Evolutionary conservation across 2,797 vertebrate species (phyloP).

Genomic region (Notolepis coatsorum): DNA sequence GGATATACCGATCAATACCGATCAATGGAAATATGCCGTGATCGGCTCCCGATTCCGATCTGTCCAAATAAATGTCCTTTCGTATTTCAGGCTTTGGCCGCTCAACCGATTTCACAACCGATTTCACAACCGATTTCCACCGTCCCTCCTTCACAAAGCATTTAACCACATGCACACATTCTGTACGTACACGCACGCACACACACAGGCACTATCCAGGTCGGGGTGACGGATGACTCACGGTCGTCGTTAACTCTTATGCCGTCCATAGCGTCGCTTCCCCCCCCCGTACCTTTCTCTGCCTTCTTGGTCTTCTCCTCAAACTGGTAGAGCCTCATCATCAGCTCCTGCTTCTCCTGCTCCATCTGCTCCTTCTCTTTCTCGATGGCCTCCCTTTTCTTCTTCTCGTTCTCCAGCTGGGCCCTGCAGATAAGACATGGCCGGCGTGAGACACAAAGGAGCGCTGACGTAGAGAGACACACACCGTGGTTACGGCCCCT

Average conservation of each 20-base stretch:
- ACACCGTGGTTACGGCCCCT: slow-evolving; percentile 12
- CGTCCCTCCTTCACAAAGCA: too few species aligned
- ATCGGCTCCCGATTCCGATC: too few species aligned
- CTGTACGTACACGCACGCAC: neutral
- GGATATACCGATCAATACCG: too few species aligned
- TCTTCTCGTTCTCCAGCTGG: slow-evolving; percentile 93
- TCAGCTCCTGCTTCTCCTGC: slow-evolving; percentile 90
- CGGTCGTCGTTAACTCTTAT: neutral
- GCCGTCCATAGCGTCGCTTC: neutral
- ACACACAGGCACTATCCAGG: neutral
- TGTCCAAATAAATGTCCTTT: too few species aligned
- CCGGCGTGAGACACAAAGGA: slow-evolving; percentile 22
- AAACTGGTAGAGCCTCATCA: slow-evolving; percentile 88
- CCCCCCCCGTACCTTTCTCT: slow-evolving; percentile 86
- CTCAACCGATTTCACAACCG: too few species aligned
- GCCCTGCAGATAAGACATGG: slow-evolving; percentile 83
- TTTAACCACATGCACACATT: neutral
- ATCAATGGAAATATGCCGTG: too few species aligned
- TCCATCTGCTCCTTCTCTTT: slow-evolving; percentile 93
- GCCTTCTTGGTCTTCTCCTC: slow-evolving; percentile 93
- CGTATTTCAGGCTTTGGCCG: too few species aligned
- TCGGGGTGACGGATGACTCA: neutral
- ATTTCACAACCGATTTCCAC: too few species aligned
- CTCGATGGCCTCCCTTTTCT: slow-evolving; percentile 90
- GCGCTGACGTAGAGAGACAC: slow-evolving; percentile 25